A percentile compares a stretch with the other conserved stretches of the same genome.
Conservation (phyloP, 2,113 vertebrate genomes). For the Nymphicus hollandicus region DNA sequence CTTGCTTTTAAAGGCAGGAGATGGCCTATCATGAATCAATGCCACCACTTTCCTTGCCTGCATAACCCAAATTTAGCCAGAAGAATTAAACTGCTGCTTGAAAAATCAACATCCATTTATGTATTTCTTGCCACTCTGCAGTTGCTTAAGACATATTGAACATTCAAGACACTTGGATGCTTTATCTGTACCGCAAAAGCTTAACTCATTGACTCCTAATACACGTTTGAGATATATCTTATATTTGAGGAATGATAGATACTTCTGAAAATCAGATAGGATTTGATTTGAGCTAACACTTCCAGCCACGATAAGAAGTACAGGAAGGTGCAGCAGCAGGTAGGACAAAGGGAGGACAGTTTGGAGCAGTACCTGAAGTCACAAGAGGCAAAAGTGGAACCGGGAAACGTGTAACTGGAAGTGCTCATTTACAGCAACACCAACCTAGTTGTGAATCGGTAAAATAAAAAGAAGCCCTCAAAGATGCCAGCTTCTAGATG, state of each 20-base stretch:
- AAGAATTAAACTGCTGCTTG: not conserved
- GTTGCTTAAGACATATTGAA: not conserved
- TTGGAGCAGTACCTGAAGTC: not conserved
- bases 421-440: not conserved
- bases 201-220: not conserved
- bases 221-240: not conserved
- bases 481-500: not conserved
- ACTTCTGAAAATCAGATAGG: not conserved
- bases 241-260: not conserved
- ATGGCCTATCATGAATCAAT: not conserved
- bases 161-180: not conserved
- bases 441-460: fast-evolving
- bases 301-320: not conserved
- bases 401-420: not conserved
- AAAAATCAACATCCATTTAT: not conserved
- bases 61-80: not conserved
- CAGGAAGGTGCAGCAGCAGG: fast-evolving
- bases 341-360: not conserved
- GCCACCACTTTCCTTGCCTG: not conserved
- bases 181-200: fast-evolving
- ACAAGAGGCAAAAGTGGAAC: not conserved
- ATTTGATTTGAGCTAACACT: not conserved
- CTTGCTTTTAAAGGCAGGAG: not conserved
- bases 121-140: not conserved
- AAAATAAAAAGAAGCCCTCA: not conserved